These are phyloP conservation scores for Pachliopta kotzebuea DNA, from an alignment of 2,888 invertebrate species.

Conservation along the genomic window DNA sequence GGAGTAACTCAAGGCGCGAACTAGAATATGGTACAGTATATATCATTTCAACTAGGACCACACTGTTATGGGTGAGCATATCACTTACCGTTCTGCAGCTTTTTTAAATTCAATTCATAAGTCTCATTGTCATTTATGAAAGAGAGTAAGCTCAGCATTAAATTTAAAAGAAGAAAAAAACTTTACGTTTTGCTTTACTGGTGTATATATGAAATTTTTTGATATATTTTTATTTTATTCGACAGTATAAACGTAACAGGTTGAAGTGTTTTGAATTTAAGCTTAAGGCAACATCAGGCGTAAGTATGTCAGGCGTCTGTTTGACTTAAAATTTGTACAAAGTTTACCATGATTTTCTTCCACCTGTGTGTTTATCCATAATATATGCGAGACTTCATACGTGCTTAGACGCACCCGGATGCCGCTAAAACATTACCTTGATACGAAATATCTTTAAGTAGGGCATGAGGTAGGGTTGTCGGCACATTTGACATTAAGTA, in stretches of 20 bases:
- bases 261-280: constrained; percentile 9
- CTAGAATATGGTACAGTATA: too few species aligned
- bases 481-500: neutral
- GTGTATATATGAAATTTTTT: too few species aligned
- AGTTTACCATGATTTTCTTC: constrained; percentile 26
- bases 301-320: constrained; percentile 25
- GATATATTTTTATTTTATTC: too few species aligned
- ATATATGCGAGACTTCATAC: constrained; percentile 30
- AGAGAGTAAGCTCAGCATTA: too few species aligned
- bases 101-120: too few species aligned
- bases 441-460: constrained; percentile 33
- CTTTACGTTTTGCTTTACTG: too few species aligned
- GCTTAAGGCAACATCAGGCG: constrained; percentile 5
- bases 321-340: constrained; percentile 28
- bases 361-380: constrained; percentile 23
- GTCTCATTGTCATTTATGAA: too few species aligned
- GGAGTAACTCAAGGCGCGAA: too few species aligned
- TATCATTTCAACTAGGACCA: too few species aligned
- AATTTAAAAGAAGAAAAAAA: too few species aligned
- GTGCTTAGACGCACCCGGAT: constrained; percentile 33
- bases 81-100: too few species aligned
- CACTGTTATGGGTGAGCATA: too few species aligned
- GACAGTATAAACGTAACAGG: neutral
- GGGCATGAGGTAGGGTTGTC: constrained; percentile 29
- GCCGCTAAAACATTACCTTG: constrained; percentile 35